A percentile compares a stretch with the other conserved stretches of the same genome.
phyloP scores from a whole-genome alignment of 2,797 vertebrate genomes.

The Platyrinchus mystaceus region DNA sequence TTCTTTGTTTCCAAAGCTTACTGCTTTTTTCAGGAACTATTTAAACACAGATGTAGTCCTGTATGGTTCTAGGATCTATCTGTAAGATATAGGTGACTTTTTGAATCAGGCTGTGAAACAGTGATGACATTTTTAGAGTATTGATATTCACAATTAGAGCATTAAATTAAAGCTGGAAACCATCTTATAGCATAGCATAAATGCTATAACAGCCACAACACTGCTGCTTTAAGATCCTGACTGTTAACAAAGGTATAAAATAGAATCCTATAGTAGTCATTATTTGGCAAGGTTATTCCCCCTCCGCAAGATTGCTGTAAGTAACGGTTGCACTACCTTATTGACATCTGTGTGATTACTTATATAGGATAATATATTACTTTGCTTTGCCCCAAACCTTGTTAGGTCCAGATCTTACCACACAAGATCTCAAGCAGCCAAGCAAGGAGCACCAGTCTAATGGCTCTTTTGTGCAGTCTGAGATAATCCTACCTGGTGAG shows the following conservation, averaged over 20 bases:
- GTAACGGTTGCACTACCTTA: neutral
- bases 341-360: neutral
- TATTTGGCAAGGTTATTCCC: neutral
- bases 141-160: neutral
- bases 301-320: neutral
- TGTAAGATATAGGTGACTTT: neutral
- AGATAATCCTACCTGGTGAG: slow-evolving; percentile 33
- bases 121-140: neutral
- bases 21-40: neutral
- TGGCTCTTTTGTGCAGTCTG: neutral
- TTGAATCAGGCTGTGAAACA: neutral
- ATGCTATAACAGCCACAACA: neutral
- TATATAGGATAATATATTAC: neutral
- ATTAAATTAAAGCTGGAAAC: neutral
- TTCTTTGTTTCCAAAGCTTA: neutral
- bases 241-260: neutral
- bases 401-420: neutral
- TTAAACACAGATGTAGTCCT: neutral
- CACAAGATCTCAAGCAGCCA: neutral
- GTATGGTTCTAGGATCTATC: neutral
- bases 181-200: fast-evolving
- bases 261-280: neutral
- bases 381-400: neutral
- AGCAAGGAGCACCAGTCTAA: fast-evolving
- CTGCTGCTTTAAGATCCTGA: neutral